phyloP scores from a whole-genome alignment of 2,797 vertebrate genomes.

The Oreonectes daqikongensis region DNA sequence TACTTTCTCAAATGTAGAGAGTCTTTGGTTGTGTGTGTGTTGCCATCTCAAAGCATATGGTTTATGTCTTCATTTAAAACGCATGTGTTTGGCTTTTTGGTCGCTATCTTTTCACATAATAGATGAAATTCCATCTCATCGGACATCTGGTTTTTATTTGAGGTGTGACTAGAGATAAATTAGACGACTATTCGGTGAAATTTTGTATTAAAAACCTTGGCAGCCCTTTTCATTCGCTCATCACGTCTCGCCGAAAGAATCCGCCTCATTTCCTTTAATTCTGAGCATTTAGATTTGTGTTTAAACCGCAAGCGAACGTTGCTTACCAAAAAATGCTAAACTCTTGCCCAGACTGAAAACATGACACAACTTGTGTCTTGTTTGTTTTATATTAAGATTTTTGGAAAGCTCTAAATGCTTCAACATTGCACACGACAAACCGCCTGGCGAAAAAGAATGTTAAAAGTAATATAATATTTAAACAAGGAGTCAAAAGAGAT shows the following conservation, averaged over 20 bases:
- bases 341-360: conserved; percentile 2
- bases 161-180: conserved; percentile 44
- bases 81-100: not conserved
- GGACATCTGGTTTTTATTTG: conserved; percentile 51
- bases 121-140: not conserved
- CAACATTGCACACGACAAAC: conserved; percentile 10
- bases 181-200: conserved; percentile 38
- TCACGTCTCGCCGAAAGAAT: not conserved
- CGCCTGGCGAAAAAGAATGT: conserved; percentile 22
- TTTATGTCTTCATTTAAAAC: conserved; percentile 4
- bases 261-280: not conserved
- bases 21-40: not conserved
- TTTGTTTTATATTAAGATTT: conserved; percentile 12
- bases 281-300: not conserved
- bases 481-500: conserved; percentile 22
- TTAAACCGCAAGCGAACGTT: not conserved
- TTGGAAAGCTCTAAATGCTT: conserved; percentile 1
- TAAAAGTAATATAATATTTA: conserved; percentile 42
- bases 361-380: conserved; percentile 8
- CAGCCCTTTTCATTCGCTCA: conserved; percentile 29
- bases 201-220: conserved; percentile 44
- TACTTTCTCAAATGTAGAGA: conserved; percentile 3
- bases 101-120: conserved; percentile 4
- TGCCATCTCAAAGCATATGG: conserved; percentile 4
- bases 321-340: not conserved